Base-by-base conservation (phyloP, 2,888 invertebrate genomes). In the Phalera bucephala region DNA sequence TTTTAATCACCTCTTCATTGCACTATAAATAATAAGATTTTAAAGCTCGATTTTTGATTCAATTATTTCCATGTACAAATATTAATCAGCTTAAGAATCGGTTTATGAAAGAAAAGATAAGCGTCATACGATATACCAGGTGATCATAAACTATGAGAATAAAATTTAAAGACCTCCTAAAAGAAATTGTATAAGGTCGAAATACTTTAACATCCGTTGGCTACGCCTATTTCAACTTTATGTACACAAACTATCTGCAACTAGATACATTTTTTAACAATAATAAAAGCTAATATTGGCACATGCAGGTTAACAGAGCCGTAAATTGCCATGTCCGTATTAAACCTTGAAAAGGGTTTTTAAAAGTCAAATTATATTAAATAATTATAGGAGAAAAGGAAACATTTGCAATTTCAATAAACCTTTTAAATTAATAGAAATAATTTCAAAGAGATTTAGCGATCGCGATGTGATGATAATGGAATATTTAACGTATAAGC, bases 41-140 rank as follows among this genome's bases (percentile, higher is more conserved):
- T 56, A 55, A 62, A 62, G 61, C 61, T 62, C 62, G 48, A 45
- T 62, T 62, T 48, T 36, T 52, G 48, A 60, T 56, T 45, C 57
- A 13, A 8, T n/a, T 27, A 15, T 15, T n/a, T 28, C n/a, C 8
- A 15, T 7, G 13, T 15, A 15, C n/a, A 12, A 26, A 26, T 22
- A n/a, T n/a, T 22, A 2, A 22, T 22, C 10, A 10, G 10, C 3
- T 20, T 20, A 22, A 1, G 10, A 22, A n/a, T 22, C 22, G 3
- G 5, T 5, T 22, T 9, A 10, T 22, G 10, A 10, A 22, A 22
- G 22, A 22, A 22, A 22, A 10, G 9, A 21, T 21, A 4, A 10
- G 22, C 10, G 11, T 25, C 6, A 45, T 15, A 33, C 9, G 33
- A 27, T 1, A 15, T 44, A 52, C 29, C 15, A 48, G 34, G 37